A percentile compares a stretch with the other conserved stretches of the same genome.
These are phyloP conservation scores for Ophiodon elongatus DNA, from an alignment of 2,113 vertebrate species.

Conservation along the genomic window DNA sequence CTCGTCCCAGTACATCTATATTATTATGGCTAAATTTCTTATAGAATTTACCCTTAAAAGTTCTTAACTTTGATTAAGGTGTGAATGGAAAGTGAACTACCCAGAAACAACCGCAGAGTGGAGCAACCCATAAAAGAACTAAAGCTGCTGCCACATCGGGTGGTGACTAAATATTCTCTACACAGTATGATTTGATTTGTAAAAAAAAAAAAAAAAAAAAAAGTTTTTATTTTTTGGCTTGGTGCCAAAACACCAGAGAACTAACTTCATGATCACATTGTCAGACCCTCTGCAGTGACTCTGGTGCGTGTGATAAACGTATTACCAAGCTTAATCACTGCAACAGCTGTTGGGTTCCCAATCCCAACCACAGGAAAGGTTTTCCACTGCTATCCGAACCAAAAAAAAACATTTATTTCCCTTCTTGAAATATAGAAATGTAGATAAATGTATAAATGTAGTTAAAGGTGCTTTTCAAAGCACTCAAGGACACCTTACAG, in stretches of 20 bases:
- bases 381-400: too few relatives aligned
- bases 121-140: too few relatives aligned
- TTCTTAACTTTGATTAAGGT: too few relatives aligned
- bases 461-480: neutral
- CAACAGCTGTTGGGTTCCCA: slow-evolving; percentile 22
- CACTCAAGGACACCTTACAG: neutral
- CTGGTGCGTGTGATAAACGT: neutral
- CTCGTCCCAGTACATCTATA: neutral
- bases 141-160: neutral
- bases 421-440: too few relatives aligned
- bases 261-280: neutral
- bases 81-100: too few relatives aligned
- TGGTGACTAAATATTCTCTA: neutral
- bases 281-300: neutral
- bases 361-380: neutral
- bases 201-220: neutral
- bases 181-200: neutral
- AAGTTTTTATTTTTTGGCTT: neutral
- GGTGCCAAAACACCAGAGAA: neutral
- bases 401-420: too few relatives aligned
- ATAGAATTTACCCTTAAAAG: neutral
- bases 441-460: too few relatives aligned
- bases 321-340: slow-evolving; percentile 5
- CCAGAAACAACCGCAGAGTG: too few relatives aligned
- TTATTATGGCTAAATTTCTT: neutral